Conservation (phyloP, 2,797 vertebrate genomes). For the Catostomus latipinnis region DNA sequence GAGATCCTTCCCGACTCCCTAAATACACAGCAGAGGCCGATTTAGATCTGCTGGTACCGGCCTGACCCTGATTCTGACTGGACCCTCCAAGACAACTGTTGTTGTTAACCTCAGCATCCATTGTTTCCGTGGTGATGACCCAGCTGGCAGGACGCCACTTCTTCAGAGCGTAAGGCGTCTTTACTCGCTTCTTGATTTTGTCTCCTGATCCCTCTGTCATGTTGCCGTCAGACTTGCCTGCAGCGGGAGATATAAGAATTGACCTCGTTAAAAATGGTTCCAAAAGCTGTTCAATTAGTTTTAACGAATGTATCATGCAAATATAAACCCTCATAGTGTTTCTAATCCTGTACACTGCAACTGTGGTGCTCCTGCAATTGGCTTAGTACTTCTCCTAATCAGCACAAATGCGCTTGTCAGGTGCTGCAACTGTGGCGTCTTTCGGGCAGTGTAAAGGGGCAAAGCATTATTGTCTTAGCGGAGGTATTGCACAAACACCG, state of each 20-base stretch:
- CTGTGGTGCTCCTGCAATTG: no score
- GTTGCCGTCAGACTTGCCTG: conserved; percentile 77
- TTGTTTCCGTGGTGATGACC: conserved; percentile 92
- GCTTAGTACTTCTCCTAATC: no score
- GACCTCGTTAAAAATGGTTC: neutral
- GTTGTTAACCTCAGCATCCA: conserved; percentile 89
- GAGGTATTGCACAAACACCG: no score
- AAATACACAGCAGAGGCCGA: conserved; percentile 92
- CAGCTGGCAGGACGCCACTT: conserved; percentile 97
- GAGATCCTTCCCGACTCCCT: conserved; percentile 81
- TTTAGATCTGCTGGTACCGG: conserved; percentile 82
- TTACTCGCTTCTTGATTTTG: conserved; percentile 98
- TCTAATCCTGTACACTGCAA: no score
- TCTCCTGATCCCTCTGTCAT: conserved; percentile 87
- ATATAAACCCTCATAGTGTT: no score
- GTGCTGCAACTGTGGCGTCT: no score
- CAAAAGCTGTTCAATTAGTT: no score
- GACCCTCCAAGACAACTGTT: conserved; percentile 53
- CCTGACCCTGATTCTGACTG: conserved; percentile 59
- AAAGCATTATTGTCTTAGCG: no score
- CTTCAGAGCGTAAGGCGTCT: conserved; percentile 97
- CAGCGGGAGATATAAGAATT: conserved; percentile 6
- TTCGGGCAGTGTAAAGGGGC: no score
- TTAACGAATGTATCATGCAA: no score
- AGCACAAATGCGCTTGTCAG: no score